phyloP scores from a whole-genome alignment of 2,113 vertebrate species.

The Perca schrenkii region DNA sequence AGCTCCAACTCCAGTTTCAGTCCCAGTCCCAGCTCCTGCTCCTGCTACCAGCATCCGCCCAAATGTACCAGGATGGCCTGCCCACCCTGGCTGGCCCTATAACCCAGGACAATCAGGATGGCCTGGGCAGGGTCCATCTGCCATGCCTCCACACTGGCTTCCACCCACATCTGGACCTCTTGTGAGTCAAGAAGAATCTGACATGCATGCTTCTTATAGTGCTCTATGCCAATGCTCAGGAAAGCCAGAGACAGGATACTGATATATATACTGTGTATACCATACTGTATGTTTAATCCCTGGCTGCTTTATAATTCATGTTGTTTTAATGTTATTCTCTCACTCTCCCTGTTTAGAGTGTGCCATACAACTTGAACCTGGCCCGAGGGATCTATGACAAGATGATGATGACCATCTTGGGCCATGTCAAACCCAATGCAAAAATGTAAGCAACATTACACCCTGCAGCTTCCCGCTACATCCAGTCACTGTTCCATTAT shows the following conservation, averaged over 20 bases:
- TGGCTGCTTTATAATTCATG: not conserved
- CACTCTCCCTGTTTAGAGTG: constrained; percentile 65
- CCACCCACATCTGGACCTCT: constrained; percentile 79
- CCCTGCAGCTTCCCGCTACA: no score
- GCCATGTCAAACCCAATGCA: constrained; percentile 82
- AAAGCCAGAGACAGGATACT: not conserved
- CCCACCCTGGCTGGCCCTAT: constrained; percentile 74
- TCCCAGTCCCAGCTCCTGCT: constrained; percentile 9
- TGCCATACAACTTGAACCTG: constrained; percentile 85
- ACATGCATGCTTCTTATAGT: not conserved
- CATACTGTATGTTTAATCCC: not conserved
- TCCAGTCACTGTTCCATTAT: no score
- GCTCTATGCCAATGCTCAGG: not conserved
- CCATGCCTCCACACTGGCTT: constrained; percentile 72
- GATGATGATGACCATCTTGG: constrained; percentile 85
- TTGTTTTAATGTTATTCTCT: not conserved
- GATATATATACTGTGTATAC: no score
- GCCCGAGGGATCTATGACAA: constrained; percentile 85
- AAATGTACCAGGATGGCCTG: constrained; percentile 62
- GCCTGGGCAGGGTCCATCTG: constrained; percentile 79
- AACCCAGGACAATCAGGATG: constrained; percentile 85
- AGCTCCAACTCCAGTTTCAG: not conserved
- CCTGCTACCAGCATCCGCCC: constrained; percentile 51
- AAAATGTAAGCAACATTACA: constrained; percentile 82
- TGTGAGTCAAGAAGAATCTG: constrained; percentile 67